Evolutionary conservation across 2,888 invertebrate species (phyloP), one percentile per base, ranked within the genome.

Genomic region (Rhopalosiphum nymphaeae): DNA sequence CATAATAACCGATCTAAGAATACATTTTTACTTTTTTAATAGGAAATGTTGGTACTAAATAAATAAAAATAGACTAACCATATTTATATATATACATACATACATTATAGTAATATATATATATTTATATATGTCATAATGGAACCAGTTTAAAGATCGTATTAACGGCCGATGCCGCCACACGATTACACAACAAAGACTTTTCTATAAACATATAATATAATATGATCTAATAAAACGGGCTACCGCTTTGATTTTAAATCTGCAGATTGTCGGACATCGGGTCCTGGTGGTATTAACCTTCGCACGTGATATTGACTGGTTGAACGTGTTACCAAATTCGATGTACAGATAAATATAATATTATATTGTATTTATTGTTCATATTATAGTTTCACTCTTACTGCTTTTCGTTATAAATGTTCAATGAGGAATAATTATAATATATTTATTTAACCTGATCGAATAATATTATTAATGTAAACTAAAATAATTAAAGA

Each of bases 201-300:
- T 78, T 78, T 78, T 78, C 78, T 78, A 36, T 78, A 78, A 78
- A 78, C 36, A 78, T 78, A 78, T 78, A 36, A 78, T 78, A 78
- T 36, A 36, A 36, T 78, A 36, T 78, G 78, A 78, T 78, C 36
- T 78, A 78, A 78, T 78, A 78, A 78, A 78, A 78, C 78, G 36
- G 7, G 78, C 78, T 78, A 78, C 78, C 7, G 78, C 78, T 78
- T 78, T 36, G 78, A 36, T 78, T 78, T 78, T 21, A 78, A 78
- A 78, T 78, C 78, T 7, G 36, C 78, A 36, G 78, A 78, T 78
- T 36, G 21, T 36, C 36, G 78, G 36, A 78, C 78, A 78, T 78
- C 78, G 21, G 36, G 21, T 36, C 78, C 36, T 36, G 78, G 36
- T 78, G 78, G 36, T 21, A 78, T 78, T 67, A 78, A 78, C 78